Evolutionary conservation across 2,888 invertebrate genomes (phyloP).

Genomic region (Pyrrhia umbra): DNA sequence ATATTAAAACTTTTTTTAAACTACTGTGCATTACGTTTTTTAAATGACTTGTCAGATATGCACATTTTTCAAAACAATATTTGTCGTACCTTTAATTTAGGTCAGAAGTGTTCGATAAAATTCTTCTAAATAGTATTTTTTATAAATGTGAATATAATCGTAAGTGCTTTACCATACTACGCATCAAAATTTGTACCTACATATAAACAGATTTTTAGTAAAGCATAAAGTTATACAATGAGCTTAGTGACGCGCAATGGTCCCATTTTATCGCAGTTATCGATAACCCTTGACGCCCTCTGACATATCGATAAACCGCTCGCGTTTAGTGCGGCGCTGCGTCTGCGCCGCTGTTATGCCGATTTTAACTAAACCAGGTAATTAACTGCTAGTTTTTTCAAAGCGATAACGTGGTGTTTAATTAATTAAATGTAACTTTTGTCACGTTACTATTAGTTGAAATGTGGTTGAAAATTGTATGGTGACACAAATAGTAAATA

Average conservation of each 20-base stretch:
- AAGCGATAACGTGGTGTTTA: conserved; percentile 36
- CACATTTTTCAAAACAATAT: no score
- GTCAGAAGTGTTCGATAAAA: no score
- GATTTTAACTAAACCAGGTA: conserved; percentile 66
- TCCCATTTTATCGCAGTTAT: conserved; percentile 71
- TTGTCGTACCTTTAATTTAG: no score
- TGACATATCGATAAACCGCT: conserved; percentile 77
- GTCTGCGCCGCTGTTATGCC: conserved; percentile 58
- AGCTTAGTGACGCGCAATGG: conserved; percentile 77
- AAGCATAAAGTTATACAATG: conserved; percentile 60
- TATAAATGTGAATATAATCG: no score
- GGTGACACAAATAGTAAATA: not conserved
- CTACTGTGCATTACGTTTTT: no score
- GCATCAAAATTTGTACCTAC: conserved; percentile 23
- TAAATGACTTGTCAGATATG: no score
- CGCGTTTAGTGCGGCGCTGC: conserved; percentile 68
- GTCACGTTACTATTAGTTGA: conserved; percentile 10
- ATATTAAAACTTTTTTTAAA: no score
- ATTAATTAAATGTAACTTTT: conserved; percentile 32
- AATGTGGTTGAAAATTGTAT: conserved; percentile 22
- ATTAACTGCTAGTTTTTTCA: conserved; percentile 57
- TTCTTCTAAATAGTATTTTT: no score
- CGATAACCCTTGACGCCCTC: conserved; percentile 81
- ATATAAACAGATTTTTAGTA: conserved; percentile 41
- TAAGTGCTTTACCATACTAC: conserved; percentile 28